Percentiles rank a stretch among this genome's conserved stretches.
Evolutionary conservation across 1,140 invertebrate genomes (phyloP).

Genomic region (Cataglyphis hispanica): DNA sequence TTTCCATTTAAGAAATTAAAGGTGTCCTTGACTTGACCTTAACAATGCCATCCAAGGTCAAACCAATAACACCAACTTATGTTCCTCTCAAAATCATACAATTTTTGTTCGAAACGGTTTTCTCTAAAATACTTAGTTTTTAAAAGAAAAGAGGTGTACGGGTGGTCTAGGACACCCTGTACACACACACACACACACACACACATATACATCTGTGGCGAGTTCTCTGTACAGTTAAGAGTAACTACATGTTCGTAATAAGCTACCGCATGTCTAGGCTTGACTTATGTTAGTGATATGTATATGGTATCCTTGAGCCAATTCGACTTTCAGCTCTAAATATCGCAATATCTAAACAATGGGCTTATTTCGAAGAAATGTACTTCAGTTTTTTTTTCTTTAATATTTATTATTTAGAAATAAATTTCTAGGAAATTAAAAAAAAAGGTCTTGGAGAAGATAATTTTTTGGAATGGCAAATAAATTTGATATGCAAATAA

Average conservation of each 20-base stretch:
- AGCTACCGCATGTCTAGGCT: constrained; percentile 31
- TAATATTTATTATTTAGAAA: not conserved
- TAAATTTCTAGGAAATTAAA: not conserved
- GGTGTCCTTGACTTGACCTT: no score
- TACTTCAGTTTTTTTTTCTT: not conserved
- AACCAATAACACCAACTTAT: no score
- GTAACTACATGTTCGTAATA: constrained; percentile 33
- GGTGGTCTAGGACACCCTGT: no score
- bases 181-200: no score
- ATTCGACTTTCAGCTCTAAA: not conserved
- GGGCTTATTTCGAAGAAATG: not conserved
- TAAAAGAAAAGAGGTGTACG: no score
- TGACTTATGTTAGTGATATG: not conserved
- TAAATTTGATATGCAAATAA: constrained; percentile 28
- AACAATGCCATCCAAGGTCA: no score
- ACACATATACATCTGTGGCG: constrained; percentile 34
- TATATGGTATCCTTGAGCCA: constrained; percentile 29
- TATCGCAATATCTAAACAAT: constrained; percentile 7
- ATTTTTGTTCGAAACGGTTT: no score
- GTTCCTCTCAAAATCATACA: no score
- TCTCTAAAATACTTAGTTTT: no score
- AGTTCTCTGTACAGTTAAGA: constrained; percentile 38
- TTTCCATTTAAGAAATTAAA: no score
- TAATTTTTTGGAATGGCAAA: not conserved
- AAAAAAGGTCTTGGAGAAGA: not conserved